phyloP scores from a whole-genome alignment of 2,113 vertebrate genomes.

The Neodontobutis hainanensis region DNA sequence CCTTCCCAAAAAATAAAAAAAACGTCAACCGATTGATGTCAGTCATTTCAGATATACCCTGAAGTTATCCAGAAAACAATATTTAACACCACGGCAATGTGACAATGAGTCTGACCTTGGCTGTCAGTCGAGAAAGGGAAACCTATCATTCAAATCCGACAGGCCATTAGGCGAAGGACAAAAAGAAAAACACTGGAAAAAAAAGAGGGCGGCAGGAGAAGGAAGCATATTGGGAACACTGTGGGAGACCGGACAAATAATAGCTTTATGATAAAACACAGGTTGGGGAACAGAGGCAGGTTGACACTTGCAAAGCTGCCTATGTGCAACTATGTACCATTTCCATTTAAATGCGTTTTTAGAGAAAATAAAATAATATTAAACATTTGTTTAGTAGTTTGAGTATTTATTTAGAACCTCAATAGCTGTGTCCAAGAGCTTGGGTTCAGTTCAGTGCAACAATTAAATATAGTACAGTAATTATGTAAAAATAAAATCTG shows the following conservation, averaged over 20 bases:
- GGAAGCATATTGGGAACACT: background rate
- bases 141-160: conserved; percentile 68
- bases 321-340: background rate
- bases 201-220: conserved; percentile 15
- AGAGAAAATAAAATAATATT: too few species aligned
- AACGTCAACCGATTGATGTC: conserved; percentile 19
- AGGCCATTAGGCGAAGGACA: conserved; percentile 59
- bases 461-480: too few species aligned
- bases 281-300: background rate
- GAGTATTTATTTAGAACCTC: too few species aligned
- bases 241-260: background rate
- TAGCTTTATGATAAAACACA: background rate
- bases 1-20: conserved; percentile 9
- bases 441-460: too few species aligned
- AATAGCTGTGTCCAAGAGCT: too few species aligned
- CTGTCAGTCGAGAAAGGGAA: conserved; percentile 52
- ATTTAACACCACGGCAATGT: conserved; percentile 43
- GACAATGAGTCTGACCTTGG: conserved; percentile 52
- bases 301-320: background rate
- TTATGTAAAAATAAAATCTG: too few species aligned
- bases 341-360: too few species aligned
- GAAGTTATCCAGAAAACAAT: conserved; percentile 41
- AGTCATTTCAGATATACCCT: conserved; percentile 25
- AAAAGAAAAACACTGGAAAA: conserved; percentile 40
- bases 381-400: too few species aligned